phyloP scores from a whole-genome alignment of 2,797 vertebrate species.

The Channallabes apus region DNA sequence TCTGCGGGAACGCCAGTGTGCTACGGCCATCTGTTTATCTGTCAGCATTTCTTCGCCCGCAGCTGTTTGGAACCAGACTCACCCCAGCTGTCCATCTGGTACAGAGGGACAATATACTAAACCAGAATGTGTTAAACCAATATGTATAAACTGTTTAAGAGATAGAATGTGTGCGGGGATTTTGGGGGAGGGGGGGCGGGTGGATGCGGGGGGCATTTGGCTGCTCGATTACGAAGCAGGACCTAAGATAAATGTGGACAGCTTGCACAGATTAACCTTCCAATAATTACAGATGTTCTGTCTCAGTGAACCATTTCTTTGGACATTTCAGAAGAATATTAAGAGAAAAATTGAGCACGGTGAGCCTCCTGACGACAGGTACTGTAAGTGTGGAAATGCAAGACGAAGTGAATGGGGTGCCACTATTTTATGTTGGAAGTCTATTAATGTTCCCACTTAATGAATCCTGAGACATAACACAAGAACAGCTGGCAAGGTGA shows the following conservation, averaged over 20 bases:
- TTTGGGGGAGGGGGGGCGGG: no score
- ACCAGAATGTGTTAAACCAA: conserved; percentile 18
- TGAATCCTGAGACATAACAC: background rate
- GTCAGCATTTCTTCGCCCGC: conserved; percentile 32
- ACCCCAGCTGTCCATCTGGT: conserved; percentile 43
- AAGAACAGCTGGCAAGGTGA: background rate
- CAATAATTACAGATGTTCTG: background rate
- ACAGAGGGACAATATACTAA: conserved; percentile 9
- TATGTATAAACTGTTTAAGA: conserved; percentile 22
- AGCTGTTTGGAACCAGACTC: conserved; percentile 32
- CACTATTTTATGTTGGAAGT: background rate
- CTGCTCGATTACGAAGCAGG: background rate
- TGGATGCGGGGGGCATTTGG: background rate
- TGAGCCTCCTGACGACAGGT: background rate
- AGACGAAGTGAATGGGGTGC: background rate
- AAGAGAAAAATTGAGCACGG: background rate
- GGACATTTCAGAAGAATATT: background rate
- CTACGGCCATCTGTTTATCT: conserved; percentile 42
- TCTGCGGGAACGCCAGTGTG: conserved; percentile 30
- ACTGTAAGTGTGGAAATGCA: background rate
- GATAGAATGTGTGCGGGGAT: background rate
- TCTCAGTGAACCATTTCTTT: background rate
- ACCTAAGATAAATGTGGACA: conserved; percentile 18
- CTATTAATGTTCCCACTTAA: background rate
- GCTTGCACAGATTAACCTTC: background rate